A percentile compares a stretch with the other conserved stretches of the same genome.
Evolutionary conservation across 2,113 vertebrate genomes (phyloP).

Genomic region (Pelodiscus sinensis): DNA sequence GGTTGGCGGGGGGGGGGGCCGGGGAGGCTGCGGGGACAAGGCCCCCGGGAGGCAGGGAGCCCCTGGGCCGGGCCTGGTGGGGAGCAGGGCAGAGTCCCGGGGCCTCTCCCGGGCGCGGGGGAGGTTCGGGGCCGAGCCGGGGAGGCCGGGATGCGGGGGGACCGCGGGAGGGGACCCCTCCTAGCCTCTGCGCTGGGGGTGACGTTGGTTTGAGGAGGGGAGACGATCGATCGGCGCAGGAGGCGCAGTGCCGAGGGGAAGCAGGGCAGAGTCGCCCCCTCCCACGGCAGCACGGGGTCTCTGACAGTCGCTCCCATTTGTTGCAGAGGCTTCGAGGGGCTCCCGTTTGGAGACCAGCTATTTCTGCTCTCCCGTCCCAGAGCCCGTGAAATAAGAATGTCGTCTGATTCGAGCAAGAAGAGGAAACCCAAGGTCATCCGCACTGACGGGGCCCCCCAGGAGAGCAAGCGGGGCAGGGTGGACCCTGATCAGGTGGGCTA

Average conservation of each 20-base stretch:
- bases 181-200: neutral
- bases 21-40: no score
- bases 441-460: constrained; percentile 84
- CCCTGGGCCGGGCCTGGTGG: no score
- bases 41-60: no score
- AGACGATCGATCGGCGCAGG: no score
- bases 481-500: constrained; percentile 87
- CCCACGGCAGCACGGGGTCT: neutral
- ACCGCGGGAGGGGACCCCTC: neutral
- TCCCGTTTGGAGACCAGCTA: neutral
- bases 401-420: constrained; percentile 90
- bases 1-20: no score
- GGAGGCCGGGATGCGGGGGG: no score
- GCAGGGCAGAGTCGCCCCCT: neutral
- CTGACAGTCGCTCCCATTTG: neutral
- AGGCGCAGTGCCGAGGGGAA: neutral
- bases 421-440: constrained; percentile 95
- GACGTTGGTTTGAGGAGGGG: no score
- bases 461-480: constrained; percentile 85
- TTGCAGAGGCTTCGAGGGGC: neutral
- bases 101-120: no score
- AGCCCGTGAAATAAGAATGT: constrained; percentile 61
- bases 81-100: no score
- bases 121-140: no score
- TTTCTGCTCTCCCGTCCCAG: neutral